Evolutionary conservation across 53 echinoderm and acorn worm genomes (phyloP), one percentile per base, ranked within the genome.

Genomic region (Echinarachnius parma): DNA sequence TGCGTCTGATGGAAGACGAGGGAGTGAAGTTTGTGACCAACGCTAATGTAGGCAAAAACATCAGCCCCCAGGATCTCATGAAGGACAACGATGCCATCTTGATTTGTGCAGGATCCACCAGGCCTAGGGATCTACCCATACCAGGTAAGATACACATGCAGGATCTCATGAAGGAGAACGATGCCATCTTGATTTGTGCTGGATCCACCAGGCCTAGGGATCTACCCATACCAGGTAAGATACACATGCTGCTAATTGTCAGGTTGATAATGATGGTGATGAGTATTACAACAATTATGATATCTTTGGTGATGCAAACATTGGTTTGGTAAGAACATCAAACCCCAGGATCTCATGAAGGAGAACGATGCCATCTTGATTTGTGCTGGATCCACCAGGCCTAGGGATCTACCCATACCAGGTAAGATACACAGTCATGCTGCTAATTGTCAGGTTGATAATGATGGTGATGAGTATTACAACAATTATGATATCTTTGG

Each of bases 171-270:
- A 57, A 82, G 34, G 77, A 83, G 32, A 64, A 83, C 48, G 86
- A 86, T 83, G 86, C 3, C 2, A 24, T 27, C 3, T n/a, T 60
- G 0, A 29, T 33, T 21, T 88, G 88, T 61, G 80, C 80, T 26
- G 98, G 98, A 19, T 92, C 98, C 9, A 98, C 98, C 5, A 76
- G 86, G 5, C 98, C 98, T 7, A 83, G 98, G 31, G 87, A 92
- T 35, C 82, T 98, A 8, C 92, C 98, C 21, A 87, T 98, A 60
- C 82, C 85, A 82, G 98, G 98, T 96, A 15, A 32, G 20, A 21
- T 62, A 26, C 21, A 39, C 4, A 16, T 62, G 42, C 21, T 62
- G 44, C 21, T 45, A 18, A 42, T 62, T 37, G 24, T 62, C 48
- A 52, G 48, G 68, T 48, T 67, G 31, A 67, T 49, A 31, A 48